Conservation (phyloP, 2,888 invertebrate genomes). For the Amphimallon solstitiale region DNA sequence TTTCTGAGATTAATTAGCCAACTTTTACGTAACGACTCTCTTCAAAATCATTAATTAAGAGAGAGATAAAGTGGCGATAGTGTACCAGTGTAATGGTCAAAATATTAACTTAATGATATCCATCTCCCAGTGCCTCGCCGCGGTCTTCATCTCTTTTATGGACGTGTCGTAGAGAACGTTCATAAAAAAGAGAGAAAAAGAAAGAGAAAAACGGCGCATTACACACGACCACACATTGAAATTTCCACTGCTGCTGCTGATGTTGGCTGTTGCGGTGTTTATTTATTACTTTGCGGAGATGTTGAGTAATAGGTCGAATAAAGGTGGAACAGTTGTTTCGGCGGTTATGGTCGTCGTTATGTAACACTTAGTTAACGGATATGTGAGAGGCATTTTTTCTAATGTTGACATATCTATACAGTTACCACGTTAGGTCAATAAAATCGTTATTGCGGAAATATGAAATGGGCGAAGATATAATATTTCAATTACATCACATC, state of each 20-base stretch:
- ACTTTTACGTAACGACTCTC: conserved; percentile 52
- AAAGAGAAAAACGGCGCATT: neutral
- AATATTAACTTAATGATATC: conserved; percentile 41
- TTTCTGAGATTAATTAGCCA: conserved; percentile 50
- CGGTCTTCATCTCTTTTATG: neutral
- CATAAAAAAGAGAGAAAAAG: neutral
- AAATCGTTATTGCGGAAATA: no score
- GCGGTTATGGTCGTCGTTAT: neutral
- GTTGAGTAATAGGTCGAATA: conserved; percentile 8
- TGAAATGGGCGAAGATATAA: no score
- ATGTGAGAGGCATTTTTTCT: conserved; percentile 3
- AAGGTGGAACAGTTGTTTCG: conserved; percentile 7
- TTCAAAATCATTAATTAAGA: conserved; percentile 52
- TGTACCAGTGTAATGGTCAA: conserved; percentile 44
- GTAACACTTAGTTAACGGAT: conserved; percentile 7
- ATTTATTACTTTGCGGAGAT: conserved; percentile 2
- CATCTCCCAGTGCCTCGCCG: conserved; percentile 8
- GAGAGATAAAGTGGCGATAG: conserved; percentile 47
- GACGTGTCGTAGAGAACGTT: neutral
- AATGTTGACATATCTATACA: neutral
- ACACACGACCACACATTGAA: conserved; percentile 1
- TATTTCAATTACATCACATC: no score
- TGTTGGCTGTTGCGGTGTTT: neutral
- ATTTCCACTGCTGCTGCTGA: neutral
- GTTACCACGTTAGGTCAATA: no score